Evolutionary conservation across 2,888 invertebrate species (phyloP), one percentile per base, ranked within the genome.

Genomic region (Cabera pusaria): DNA sequence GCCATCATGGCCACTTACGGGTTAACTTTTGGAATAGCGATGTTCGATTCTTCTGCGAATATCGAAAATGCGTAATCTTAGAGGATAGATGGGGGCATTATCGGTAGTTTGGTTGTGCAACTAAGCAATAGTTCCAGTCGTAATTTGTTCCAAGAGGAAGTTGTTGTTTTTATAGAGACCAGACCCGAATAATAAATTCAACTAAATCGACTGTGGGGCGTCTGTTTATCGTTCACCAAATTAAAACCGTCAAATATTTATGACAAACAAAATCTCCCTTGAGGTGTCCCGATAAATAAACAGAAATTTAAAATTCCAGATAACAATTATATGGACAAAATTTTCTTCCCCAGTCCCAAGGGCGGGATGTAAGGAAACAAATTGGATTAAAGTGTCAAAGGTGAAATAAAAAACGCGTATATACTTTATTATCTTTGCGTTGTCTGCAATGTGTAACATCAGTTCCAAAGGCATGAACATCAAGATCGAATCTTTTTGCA

Each of bases 321-420:
- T 78, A 77, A 83, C 77, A 86, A 87, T 88, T 86, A 87, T 84
- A 73, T 81, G 68, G 69, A 72, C 59, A 71, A 75, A 72, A 66
- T 73, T 72, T 53, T 75, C 70, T 74, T 73, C 78, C 85, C 84
- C 79, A 51, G 58, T 86, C 88, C 84, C 86, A 49, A 50, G 86
- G 80, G 88, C 60, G 62, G 66, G 59, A 79, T 84, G 72, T 68
- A 79, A 80, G 76, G 68, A 82, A 86, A 84, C 83, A 86, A 88
- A 88, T 87, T 87, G 82, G 86, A 88, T 88, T 87, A 86, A 85
- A 86, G 72, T 87, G 86, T 87, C 87, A 88, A 87, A 88, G 87
- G 84, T 87, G 79, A 84, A 82, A 87, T 85, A 86, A 86, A 86
- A 87, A 86, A 83, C 57, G 64, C 62, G 72, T 49, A 65, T 73